Evolutionary conservation across 92 coral and sea anemone species (phyloP).

Genomic region (Epizoanthus rinbou): DNA sequence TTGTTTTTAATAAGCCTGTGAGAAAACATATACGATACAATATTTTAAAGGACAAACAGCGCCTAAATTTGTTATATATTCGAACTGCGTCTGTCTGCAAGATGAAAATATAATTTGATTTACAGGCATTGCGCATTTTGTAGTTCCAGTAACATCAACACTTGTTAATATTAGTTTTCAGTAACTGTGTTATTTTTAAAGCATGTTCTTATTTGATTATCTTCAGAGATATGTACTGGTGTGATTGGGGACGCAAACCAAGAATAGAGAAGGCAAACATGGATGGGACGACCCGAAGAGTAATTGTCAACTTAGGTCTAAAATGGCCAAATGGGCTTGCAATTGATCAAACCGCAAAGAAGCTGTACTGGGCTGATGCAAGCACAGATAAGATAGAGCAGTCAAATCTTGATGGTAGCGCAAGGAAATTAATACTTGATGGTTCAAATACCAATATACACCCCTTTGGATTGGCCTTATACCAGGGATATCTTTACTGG

Average conservation of each 20-base stretch:
- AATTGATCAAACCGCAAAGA: neutral
- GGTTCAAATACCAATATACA: slow-evolving; percentile 18
- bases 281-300: slow-evolving; percentile 41
- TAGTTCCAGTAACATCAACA: too few relatives aligned
- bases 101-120: too few relatives aligned
- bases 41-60: too few relatives aligned
- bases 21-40: too few relatives aligned
- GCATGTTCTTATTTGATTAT: neutral
- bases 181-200: neutral
- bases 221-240: slow-evolving; percentile 49
- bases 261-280: slow-evolving; percentile 39
- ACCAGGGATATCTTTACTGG: slow-evolving; percentile 3
- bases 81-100: too few relatives aligned
- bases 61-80: too few relatives aligned
- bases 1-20: too few relatives aligned
- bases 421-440: neutral
- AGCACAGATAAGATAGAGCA: neutral
- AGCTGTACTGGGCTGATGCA: neutral
- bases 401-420: neutral
- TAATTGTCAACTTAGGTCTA: neutral
- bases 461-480: slow-evolving; percentile 46
- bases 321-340: slow-evolving; percentile 8
- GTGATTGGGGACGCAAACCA: slow-evolving; percentile 48
- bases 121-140: too few relatives aligned
- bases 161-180: too few relatives aligned